A percentile compares a stretch with the other conserved stretches of the same genome.
Evolutionary conservation across 2,888 invertebrate species (phyloP).

Genomic region (Dinocampus coccinellae): DNA sequence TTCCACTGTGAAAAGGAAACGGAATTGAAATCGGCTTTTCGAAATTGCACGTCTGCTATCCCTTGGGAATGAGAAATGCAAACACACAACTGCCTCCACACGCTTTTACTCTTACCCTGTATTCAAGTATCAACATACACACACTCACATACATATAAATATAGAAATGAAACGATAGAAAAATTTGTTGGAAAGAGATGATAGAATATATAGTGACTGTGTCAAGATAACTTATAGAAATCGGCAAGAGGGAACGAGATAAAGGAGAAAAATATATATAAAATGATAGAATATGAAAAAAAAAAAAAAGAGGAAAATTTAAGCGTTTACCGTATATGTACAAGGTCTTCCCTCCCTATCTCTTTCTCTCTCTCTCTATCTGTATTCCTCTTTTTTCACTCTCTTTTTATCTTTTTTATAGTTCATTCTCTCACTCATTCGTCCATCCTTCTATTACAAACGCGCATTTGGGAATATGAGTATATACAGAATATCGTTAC

Average conservation of each 20-base stretch:
- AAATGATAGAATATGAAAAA: conserved; percentile 22
- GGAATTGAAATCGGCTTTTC: conserved; percentile 68
- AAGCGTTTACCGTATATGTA: too few relatives aligned
- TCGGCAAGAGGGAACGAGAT: conserved; percentile 20
- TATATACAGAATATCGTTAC: conserved; percentile 51
- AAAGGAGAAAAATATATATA: conserved; percentile 20
- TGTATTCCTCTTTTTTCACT: too few relatives aligned
- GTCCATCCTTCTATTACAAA: too few relatives aligned
- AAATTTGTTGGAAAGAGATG: conserved; percentile 40
- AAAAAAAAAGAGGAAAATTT: conserved; percentile 20
- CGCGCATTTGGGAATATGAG: conserved; percentile 9
- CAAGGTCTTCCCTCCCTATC: too few relatives aligned
- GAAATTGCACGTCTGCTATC: conserved; percentile 62
- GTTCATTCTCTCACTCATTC: too few relatives aligned
- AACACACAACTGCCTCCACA: conserved; percentile 55
- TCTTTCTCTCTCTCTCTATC: too few relatives aligned
- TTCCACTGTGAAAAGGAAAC: conserved; percentile 56
- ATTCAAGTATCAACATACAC: not conserved
- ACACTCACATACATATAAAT: not conserved
- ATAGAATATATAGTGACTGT: not conserved
- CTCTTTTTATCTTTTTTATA: too few relatives aligned
- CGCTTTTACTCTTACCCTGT: not conserved
- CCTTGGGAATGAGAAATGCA: conserved; percentile 62
- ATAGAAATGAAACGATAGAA: conserved; percentile 33
- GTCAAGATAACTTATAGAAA: conserved; percentile 17